Base-by-base conservation (phyloP, 1,140 invertebrate genomes). In the Medauroidea extradentata region DNA sequence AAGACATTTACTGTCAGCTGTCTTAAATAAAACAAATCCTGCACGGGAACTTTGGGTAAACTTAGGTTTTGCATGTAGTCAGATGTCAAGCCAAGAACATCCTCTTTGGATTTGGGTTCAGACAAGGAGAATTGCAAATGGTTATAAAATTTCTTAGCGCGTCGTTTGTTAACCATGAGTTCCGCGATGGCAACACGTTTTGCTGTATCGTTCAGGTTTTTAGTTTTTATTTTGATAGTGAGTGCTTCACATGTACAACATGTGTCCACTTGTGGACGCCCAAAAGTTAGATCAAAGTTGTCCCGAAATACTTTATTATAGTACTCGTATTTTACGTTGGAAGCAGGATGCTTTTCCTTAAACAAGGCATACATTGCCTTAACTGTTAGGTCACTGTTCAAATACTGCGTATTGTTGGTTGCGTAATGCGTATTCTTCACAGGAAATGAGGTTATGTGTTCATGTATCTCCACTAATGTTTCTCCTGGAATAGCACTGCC, bases 1-100 rank as follows among this genome's bases (percentile, higher is more conserved):
- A 63, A 63, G 2, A 63, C 42, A 42, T 50, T 46, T 4, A 62
- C 51, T 48, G 53, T 59, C 24, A 62, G 42, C 21, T 63, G 60
- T 13, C 62, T 52, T 19, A 53, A 19, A 46, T 62, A 62, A 34
- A 62, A 62, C 21, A 46, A 25, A 23, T 62, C 60, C 18, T 53
- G 57, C 1, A 61, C 29, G 8, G 60, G 60, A 16, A 61, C 53
- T 23, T 18, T 3, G 18, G 46, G 58, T 21, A 62, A 34, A 18
- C 19, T 38, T 27, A 62, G 5, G 24, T 62, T 62, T 46, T 52
- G 56, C 58, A 62, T 62, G n/a, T 8, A 62, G 16, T 61, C 60
- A 23, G 57, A 53, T 8, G 16, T 19, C 43, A 46, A 23, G 16
- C 43, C 43, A 18, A 46, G 23, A 18, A 46, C 23, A 18, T 23